Percentiles rank a stretch among this genome's conserved stretches.
phyloP scores from a whole-genome alignment of 2,797 vertebrate species.

The Lithobates pipiens region DNA sequence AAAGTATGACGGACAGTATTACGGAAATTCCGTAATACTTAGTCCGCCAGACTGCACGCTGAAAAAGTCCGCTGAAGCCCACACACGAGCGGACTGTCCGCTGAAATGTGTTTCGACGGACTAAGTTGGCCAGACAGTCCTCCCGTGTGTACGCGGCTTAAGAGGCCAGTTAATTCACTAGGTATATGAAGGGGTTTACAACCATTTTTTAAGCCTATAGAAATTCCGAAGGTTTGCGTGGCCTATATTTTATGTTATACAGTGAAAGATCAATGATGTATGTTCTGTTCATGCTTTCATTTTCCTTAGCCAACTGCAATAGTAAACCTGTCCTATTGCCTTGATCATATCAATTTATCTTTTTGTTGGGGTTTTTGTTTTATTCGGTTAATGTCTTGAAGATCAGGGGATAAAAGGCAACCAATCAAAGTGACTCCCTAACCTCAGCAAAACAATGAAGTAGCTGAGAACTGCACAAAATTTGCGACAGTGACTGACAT shows the following conservation, averaged over 20 bases:
- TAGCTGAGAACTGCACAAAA: slow-evolving; percentile 16
- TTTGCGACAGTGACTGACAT: slow-evolving; percentile 27
- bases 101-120: too few species aligned
- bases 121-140: too few species aligned
- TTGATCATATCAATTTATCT: slow-evolving; percentile 24
- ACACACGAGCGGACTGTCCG: too few species aligned
- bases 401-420: slow-evolving; percentile 4
- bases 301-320: not conserved
- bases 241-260: not conserved
- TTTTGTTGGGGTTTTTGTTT: not conserved
- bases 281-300: slow-evolving; percentile 7
- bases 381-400: not conserved
- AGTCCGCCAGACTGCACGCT: too few species aligned
- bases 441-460: slow-evolving; percentile 25
- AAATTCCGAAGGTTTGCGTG: slow-evolving; percentile 8
- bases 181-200: too few species aligned
- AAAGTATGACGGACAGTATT: too few species aligned
- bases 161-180: too few species aligned
- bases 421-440: not conserved
- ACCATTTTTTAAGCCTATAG: not conserved
- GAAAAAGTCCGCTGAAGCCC: too few species aligned
- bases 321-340: slow-evolving; percentile 8
- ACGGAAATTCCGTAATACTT: too few species aligned
- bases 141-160: too few species aligned
- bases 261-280: slow-evolving; percentile 12